Evolutionary conservation across 2,888 invertebrate genomes (phyloP).

Genomic region (Pasiphila rectangulata): DNA sequence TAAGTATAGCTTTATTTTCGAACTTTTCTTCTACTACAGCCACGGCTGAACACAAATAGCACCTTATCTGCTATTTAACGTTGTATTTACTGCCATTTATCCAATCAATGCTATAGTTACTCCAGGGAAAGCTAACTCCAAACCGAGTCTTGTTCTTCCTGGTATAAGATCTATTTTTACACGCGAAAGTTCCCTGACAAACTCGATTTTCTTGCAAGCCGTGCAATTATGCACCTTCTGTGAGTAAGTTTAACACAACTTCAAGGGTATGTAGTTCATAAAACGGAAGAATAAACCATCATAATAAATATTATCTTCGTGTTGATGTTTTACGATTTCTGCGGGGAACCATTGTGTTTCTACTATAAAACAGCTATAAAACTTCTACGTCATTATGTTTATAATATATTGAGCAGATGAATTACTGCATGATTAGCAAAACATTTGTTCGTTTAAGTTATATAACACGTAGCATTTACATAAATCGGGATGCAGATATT

Average conservation of each 20-base stretch:
- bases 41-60: conserved; percentile 1
- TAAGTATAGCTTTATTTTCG: too few species aligned
- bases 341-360: conserved; percentile 9
- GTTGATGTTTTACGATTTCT: conserved; percentile 11
- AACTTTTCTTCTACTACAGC: too few species aligned
- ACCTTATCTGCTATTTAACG: neutral
- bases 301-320: conserved; percentile 4
- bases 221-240: neutral
- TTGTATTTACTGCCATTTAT: too few species aligned
- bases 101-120: too few species aligned
- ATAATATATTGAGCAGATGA: neutral
- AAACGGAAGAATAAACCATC: neutral
- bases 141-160: neutral
- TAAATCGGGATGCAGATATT: too few species aligned
- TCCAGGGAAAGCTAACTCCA: neutral
- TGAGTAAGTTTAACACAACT: neutral
- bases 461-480: too few species aligned
- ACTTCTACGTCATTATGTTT: neutral
- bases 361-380: conserved; percentile 3
- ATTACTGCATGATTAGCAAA: too few species aligned
- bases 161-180: neutral
- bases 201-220: neutral
- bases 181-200: neutral
- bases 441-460: too few species aligned
- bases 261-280: neutral